Conservation (phyloP, 2,797 vertebrate species). For the Alcedo atthis region DNA sequence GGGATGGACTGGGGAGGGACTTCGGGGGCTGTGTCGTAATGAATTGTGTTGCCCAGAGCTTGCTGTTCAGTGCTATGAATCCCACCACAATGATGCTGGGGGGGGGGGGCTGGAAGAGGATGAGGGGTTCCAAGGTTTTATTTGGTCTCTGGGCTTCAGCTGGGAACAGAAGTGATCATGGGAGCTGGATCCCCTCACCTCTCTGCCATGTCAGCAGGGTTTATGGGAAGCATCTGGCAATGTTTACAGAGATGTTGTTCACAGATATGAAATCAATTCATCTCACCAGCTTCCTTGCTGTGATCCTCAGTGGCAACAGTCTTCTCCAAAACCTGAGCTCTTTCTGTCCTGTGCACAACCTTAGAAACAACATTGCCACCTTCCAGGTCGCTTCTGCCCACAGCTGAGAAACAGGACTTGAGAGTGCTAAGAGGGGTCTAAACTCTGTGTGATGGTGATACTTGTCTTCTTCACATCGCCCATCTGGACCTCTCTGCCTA, state of each 20-base stretch:
- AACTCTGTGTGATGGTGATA: neutral
- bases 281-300: neutral
- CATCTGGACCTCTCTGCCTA: neutral
- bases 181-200: neutral
- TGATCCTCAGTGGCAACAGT: neutral
- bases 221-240: neutral
- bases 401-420: neutral
- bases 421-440: neutral
- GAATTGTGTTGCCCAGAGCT: constrained; percentile 33
- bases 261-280: neutral
- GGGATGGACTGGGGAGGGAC: constrained; percentile 56
- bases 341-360: neutral
- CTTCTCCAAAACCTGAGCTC: neutral
- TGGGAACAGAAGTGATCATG: neutral
- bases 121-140: neutral
- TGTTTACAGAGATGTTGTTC: constrained; percentile 8
- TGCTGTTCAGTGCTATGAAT: constrained; percentile 36
- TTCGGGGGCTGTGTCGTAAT: constrained; percentile 36
- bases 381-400: neutral
- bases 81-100: neutral
- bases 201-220: neutral
- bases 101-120: neutral
- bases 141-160: neutral
- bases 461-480: neutral
- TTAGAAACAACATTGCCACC: neutral